Evolutionary conservation across 2,113 vertebrate genomes (phyloP).

Genomic region (Dryoscopus gambensis): DNA sequence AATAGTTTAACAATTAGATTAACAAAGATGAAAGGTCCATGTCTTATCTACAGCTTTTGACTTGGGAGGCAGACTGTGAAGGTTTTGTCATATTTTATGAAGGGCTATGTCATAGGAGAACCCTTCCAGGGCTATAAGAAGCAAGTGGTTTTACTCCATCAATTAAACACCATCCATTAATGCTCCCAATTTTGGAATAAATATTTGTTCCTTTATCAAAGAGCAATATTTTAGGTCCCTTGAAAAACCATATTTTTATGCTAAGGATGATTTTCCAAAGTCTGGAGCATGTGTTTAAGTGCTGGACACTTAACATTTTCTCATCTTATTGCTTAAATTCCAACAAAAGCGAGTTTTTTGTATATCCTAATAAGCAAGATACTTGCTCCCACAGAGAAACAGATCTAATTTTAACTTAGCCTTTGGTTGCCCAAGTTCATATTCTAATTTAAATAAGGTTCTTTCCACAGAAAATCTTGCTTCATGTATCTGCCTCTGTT

Average conservation of each 20-base stretch:
- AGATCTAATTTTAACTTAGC: neutral
- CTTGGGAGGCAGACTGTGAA: neutral
- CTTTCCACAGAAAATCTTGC: neutral
- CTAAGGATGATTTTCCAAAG: neutral
- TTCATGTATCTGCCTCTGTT: slow-evolving; percentile 11
- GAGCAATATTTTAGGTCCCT: neutral
- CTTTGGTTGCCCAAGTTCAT: neutral
- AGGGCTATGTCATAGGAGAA: neutral
- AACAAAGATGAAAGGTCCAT: neutral
- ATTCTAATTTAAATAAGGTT: neutral
- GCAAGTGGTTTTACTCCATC: neutral
- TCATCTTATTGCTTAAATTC: neutral
- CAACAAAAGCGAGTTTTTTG: neutral
- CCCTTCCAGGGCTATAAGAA: rapidly evolving
- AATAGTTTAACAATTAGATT: neutral
- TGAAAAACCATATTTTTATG: neutral
- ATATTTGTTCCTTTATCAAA: neutral
- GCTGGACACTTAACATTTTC: neutral
- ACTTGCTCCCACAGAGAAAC: neutral
- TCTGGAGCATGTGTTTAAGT: neutral
- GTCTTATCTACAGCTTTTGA: neutral
- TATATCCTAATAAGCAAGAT: neutral
- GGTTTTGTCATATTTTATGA: neutral
- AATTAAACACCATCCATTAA: neutral
- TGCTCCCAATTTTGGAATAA: neutral